A percentile compares a stretch with the other conserved stretches of the same genome.
Evolutionary conservation across 2,113 vertebrate species (phyloP).

Genomic region (Heteronetta atricapilla): DNA sequence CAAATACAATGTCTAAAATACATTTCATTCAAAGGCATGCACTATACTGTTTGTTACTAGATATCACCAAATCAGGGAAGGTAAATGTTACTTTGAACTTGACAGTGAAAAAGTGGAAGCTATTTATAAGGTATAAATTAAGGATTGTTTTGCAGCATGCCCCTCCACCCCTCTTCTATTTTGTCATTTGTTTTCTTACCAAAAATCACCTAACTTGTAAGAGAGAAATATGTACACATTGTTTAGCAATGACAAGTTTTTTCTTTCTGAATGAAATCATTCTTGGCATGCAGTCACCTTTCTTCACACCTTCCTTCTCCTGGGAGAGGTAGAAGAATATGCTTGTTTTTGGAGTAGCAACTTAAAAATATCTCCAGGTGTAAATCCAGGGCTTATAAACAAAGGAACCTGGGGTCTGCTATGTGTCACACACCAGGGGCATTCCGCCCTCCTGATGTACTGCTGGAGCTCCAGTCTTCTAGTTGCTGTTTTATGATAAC

Average conservation of each 20-base stretch:
- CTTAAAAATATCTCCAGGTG: neutral
- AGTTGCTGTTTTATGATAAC: neutral
- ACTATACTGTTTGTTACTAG: neutral
- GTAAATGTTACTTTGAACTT: neutral
- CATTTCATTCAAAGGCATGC: constrained; percentile 20
- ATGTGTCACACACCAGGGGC: rapidly evolving
- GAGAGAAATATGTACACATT: neutral
- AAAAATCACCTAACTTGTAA: neutral
- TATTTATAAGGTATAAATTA: neutral
- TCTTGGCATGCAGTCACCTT: neutral
- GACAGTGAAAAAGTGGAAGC: neutral
- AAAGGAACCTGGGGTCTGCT: neutral
- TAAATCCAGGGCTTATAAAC: neutral
- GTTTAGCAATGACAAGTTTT: neutral
- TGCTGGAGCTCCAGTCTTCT: neutral
- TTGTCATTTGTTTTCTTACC: neutral
- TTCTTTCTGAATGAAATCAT: neutral
- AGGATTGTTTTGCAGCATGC: neutral
- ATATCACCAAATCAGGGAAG: neutral
- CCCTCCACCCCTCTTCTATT: neutral
- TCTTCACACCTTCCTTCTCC: neutral
- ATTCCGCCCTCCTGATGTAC: neutral
- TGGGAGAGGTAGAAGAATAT: neutral
- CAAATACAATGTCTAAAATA: neutral
- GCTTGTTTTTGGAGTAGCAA: neutral